Conservation (phyloP, 2,888 invertebrate genomes). For the Lasioglossum malachurum region DNA sequence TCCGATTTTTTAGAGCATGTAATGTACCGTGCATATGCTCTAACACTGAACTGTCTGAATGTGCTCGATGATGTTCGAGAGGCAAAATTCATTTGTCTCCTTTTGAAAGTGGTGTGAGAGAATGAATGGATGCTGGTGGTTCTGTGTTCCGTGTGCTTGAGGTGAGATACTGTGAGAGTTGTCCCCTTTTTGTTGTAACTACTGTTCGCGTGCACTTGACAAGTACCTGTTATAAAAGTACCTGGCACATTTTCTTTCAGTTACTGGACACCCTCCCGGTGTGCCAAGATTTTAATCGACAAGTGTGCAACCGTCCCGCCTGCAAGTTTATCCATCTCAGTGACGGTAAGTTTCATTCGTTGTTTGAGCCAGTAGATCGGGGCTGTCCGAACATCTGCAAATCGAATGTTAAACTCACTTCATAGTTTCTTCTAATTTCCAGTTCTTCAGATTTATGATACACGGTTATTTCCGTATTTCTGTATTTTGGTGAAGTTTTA, state of each 20-base stretch:
- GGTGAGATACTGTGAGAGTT: constrained; percentile 62
- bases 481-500: neutral
- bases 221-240: constrained; percentile 74
- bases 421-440: neutral
- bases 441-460: neutral
- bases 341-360: constrained; percentile 90
- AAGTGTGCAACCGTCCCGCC: constrained; percentile 97
- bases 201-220: constrained; percentile 30
- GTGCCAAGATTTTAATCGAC: constrained; percentile 99
- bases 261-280: constrained; percentile 99
- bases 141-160: constrained; percentile 38
- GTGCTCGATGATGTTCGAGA: constrained; percentile 44
- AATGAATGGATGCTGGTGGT: constrained; percentile 42
- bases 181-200: constrained; percentile 61
- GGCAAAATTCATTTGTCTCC: constrained; percentile 21
- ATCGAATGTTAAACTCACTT: neutral
- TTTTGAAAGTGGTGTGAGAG: constrained; percentile 21
- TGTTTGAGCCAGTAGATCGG: neutral
- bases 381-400: neutral
- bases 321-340: constrained; percentile 99
- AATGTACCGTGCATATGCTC: constrained; percentile 82
- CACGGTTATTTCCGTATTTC: neutral
- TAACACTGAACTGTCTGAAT: constrained; percentile 80
- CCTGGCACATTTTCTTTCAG: constrained; percentile 89
- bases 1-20: constrained; percentile 83